Evolutionary conservation across 2,888 invertebrate species (phyloP).

Genomic region (Eupeodes luniger): DNA sequence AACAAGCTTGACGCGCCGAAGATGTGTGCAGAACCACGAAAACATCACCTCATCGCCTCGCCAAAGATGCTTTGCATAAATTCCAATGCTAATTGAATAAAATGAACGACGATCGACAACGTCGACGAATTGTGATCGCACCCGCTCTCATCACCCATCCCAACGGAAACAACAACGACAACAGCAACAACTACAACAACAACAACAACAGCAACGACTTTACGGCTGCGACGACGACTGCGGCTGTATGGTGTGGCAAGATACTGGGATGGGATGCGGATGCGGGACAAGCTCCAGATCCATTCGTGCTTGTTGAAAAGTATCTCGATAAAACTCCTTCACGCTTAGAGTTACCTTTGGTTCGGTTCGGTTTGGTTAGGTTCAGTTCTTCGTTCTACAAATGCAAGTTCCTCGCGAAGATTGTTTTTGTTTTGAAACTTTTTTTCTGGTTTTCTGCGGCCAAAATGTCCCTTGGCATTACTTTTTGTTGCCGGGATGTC

Average conservation of each 20-base stretch:
- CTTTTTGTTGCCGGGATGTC: constrained; percentile 25
- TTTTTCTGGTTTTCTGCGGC: neutral
- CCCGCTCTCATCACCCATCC: constrained; percentile 68
- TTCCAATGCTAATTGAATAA: constrained; percentile 80
- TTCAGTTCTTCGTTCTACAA: constrained; percentile 43
- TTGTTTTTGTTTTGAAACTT: neutral
- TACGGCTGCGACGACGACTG: neutral
- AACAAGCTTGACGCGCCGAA: constrained; percentile 63
- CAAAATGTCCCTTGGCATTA: constrained; percentile 65
- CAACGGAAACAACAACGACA: constrained; percentile 24
- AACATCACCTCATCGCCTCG: constrained; percentile 70
- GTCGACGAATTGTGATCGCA: constrained; percentile 76
- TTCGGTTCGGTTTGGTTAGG: too few relatives aligned
- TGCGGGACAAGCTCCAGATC: constrained; percentile 32
- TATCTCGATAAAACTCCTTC: constrained; percentile 66
- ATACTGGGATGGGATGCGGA: neutral
- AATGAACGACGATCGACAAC: constrained; percentile 78
- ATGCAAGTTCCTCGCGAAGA: constrained; percentile 37
- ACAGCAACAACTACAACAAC: constrained; percentile 5
- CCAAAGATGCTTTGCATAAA: constrained; percentile 78
- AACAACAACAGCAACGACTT: neutral
- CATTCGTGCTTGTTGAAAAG: constrained; percentile 53
- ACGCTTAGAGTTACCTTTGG: constrained; percentile 38
- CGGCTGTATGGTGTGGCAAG: too few relatives aligned
- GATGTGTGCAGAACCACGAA: constrained; percentile 69